Percentiles rank a stretch among this genome's conserved stretches.
These are phyloP conservation scores for Ceuthmochares aereus DNA, from an alignment of 2,113 vertebrate species.

Conservation along the genomic window DNA sequence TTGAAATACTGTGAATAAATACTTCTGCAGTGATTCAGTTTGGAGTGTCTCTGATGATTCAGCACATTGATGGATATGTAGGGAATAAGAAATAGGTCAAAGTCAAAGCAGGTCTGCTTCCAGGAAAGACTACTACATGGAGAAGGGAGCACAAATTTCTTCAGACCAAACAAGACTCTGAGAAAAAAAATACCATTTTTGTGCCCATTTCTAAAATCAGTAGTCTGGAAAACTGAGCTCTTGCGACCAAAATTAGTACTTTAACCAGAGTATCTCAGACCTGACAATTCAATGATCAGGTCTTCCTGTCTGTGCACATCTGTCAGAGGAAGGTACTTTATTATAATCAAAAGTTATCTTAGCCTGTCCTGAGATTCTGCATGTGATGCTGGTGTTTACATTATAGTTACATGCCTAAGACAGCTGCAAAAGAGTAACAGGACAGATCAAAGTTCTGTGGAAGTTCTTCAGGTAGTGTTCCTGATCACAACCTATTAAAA, in stretches of 20 bases:
- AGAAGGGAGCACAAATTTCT: not conserved
- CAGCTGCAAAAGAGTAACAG: not conserved
- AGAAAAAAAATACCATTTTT: not conserved
- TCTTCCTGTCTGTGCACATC: not conserved
- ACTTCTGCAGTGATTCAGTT: not conserved
- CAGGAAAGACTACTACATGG: not conserved
- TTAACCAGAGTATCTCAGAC: not conserved
- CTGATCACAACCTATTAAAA: conserved; percentile 39
- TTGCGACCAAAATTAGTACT: not conserved
- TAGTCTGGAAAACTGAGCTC: not conserved
- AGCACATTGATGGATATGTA: not conserved
- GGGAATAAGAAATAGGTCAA: not conserved
- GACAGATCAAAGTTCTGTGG: conserved; percentile 12
- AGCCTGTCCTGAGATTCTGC: not conserved
- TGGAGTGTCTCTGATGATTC: not conserved
- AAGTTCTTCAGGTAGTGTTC: conserved; percentile 23
- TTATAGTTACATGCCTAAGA: not conserved
- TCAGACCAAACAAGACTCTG: not conserved
- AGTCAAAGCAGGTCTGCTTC: not conserved
- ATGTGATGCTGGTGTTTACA: not conserved
- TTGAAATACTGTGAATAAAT: not conserved
- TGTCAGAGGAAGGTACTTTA: not conserved
- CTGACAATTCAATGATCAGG: not conserved
- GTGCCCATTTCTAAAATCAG: not conserved
- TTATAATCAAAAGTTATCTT: not conserved